A percentile compares a stretch with the other conserved stretches of the same genome.
Conservation (phyloP, 2,113 vertebrate species). For the Manacus vitellinus region DNA sequence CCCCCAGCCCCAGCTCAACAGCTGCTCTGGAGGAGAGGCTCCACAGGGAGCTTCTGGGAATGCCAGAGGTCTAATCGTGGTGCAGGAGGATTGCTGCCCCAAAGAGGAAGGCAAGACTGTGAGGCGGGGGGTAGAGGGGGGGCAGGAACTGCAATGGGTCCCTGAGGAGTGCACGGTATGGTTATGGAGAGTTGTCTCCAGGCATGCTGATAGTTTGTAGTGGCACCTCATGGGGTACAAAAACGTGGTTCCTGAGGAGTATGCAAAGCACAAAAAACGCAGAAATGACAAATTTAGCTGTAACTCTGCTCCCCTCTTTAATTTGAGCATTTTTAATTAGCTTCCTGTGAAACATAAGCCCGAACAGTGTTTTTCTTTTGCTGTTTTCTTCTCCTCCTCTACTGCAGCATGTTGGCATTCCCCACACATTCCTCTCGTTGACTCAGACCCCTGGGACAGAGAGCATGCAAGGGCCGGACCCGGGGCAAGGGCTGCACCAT, state of each 20-base stretch:
- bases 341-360: neutral
- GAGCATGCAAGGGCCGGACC: neutral
- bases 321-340: neutral
- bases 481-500: rapidly evolving
- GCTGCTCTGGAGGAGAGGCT: neutral
- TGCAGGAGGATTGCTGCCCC: neutral
- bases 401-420: neutral
- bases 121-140: rapidly evolving
- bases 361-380: neutral
- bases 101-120: neutral
- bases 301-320: neutral
- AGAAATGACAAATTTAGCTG: neutral
- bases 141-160: neutral
- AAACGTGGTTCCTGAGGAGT: neutral
- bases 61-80: rapidly evolving
- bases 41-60: neutral
- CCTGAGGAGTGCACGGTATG: neutral
- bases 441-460: neutral
- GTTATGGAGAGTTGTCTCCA: neutral
- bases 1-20: neutral
- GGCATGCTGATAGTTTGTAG: neutral
- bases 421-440: constrained; percentile 7
- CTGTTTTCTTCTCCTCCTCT: neutral
- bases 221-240: neutral
- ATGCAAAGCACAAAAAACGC: neutral